Conservation (phyloP, 2,888 invertebrate genomes). For the Nebria salina region DNA sequence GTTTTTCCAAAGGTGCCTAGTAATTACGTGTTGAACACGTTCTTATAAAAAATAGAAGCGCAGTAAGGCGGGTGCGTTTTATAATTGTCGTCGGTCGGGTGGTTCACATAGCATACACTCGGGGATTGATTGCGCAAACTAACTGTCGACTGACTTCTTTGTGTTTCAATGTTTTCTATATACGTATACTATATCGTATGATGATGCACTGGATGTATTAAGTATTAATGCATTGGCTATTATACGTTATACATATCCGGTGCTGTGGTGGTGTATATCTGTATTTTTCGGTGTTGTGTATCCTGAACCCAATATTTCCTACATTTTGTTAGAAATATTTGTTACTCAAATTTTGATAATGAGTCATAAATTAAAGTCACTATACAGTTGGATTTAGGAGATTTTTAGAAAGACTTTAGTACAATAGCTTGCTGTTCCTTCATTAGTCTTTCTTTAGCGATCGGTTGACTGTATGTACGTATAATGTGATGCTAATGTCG, state of each 20-base stretch:
- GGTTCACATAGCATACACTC: not conserved
- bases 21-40: too few species aligned
- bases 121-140: conserved; percentile 25
- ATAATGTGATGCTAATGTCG: not conserved
- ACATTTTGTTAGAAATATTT: not conserved
- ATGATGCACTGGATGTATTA: conserved; percentile 44
- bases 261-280: conserved; percentile 45
- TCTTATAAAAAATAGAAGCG: too few species aligned
- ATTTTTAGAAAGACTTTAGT: not conserved
- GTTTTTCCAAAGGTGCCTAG: too few species aligned
- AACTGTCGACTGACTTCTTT: conserved; percentile 36
- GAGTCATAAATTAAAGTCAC: not conserved
- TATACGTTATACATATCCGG: conserved; percentile 42
- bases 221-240: conserved; percentile 36
- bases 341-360: not conserved
- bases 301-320: not conserved
- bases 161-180: conserved; percentile 41
- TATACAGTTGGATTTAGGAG: not conserved
- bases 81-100: not conserved
- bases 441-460: not conserved
- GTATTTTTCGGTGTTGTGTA: conserved; percentile 42
- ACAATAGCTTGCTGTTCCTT: not conserved
- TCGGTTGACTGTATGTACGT: not conserved
- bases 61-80: too few species aligned
- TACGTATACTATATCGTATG: not conserved